These are phyloP conservation scores for Latheticus oryzae DNA, from an alignment of 2,888 invertebrate species.

Conservation along the genomic window DNA sequence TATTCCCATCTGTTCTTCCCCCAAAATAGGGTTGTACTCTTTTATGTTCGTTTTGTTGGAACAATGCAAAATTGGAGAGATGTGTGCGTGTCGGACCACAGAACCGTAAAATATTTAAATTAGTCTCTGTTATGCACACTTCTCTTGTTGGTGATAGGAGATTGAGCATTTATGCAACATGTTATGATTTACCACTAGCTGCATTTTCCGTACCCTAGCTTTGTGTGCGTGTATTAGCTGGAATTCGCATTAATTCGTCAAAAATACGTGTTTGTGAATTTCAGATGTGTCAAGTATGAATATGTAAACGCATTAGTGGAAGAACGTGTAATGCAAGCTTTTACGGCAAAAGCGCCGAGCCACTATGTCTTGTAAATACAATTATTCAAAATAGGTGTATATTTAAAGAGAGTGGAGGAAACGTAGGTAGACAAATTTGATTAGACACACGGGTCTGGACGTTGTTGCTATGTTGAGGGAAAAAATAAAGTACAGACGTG, in stretches of 20 bases:
- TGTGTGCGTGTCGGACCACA: constrained; percentile 55
- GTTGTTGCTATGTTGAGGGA: constrained; percentile 20
- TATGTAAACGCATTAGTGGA: constrained; percentile 53
- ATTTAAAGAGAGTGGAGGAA: constrained; percentile 47
- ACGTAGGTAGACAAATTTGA: constrained; percentile 33
- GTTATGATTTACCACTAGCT: constrained; percentile 57
- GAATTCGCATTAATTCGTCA: constrained; percentile 33
- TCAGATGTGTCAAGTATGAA: constrained; percentile 47
- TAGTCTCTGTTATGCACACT: constrained; percentile 62
- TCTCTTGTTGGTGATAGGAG: constrained; percentile 60
- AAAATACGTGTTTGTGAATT: constrained; percentile 25
- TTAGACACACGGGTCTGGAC: constrained; percentile 32
- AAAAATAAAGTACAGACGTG: constrained; percentile 14
- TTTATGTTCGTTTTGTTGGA: constrained; percentile 29
- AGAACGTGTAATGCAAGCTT: constrained; percentile 54
- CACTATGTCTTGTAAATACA: constrained; percentile 50
- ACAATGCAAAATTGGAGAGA: constrained; percentile 38
- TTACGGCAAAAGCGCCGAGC: constrained; percentile 48
- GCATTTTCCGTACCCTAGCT: constrained; percentile 54
- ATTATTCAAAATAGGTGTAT: constrained; percentile 52
- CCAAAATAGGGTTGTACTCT: constrained; percentile 18
- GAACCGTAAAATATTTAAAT: constrained; percentile 64
- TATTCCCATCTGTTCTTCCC: constrained; percentile 24
- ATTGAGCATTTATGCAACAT: constrained; percentile 53
- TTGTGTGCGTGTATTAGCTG: neutral